These are phyloP conservation scores for Noctua janthe DNA, from an alignment of 2,888 invertebrate species.

Conservation along the genomic window DNA sequence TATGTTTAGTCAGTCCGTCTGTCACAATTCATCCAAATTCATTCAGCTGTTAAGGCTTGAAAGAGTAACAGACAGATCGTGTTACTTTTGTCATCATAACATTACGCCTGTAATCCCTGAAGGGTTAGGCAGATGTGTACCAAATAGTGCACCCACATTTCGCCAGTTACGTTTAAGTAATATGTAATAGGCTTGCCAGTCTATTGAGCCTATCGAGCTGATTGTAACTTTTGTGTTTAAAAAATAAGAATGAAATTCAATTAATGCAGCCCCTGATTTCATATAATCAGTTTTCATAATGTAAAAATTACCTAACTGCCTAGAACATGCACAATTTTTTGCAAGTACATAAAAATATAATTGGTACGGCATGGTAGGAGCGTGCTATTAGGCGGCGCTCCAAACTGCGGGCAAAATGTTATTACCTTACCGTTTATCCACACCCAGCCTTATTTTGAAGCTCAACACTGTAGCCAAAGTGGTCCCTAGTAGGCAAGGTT, in stretches of 20 bases:
- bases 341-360: slow-evolving; percentile 45
- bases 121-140: too few relatives aligned
- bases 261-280: background rate
- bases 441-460: slow-evolving; percentile 53
- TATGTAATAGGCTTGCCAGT: too few relatives aligned
- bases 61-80: too few relatives aligned
- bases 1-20: too few relatives aligned
- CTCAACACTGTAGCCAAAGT: slow-evolving; percentile 10
- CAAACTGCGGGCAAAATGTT: slow-evolving; percentile 59
- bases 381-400: slow-evolving; percentile 67
- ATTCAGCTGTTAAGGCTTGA: too few relatives aligned
- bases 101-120: too few relatives aligned
- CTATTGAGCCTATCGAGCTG: too few relatives aligned
- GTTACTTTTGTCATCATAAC: too few relatives aligned
- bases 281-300: background rate
- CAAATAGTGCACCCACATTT: too few relatives aligned
- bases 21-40: too few relatives aligned
- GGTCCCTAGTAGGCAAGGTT: background rate
- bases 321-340: slow-evolving; percentile 20
- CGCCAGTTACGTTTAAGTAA: too few relatives aligned
- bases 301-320: background rate
- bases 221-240: too few relatives aligned
- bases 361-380: slow-evolving; percentile 43
- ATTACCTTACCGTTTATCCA: slow-evolving; percentile 58
- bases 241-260: background rate